These are phyloP conservation scores for Montipora capitata DNA, from an alignment of 92 coral and sea anemone species.

Conservation along the genomic window DNA sequence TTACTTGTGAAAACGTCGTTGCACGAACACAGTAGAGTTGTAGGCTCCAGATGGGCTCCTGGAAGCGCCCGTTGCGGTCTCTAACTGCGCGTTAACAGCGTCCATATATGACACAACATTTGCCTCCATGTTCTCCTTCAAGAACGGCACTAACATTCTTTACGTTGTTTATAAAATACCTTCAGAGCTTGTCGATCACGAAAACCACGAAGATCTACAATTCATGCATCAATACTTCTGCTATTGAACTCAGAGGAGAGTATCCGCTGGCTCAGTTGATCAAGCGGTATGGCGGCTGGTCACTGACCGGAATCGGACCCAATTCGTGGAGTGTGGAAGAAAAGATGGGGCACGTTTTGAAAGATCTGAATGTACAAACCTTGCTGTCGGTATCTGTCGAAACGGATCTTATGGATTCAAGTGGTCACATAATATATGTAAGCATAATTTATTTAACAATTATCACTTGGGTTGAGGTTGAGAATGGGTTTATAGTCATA, in stretches of 20 bases:
- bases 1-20: no score
- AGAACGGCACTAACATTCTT: no score
- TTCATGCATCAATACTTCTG: constrained; percentile 61
- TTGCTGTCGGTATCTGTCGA: constrained; percentile 25
- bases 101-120: no score
- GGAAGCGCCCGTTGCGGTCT: no score
- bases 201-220: constrained; percentile 64
- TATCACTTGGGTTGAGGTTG: no score
- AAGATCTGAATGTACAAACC: constrained; percentile 62
- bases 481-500: no score
- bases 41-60: no score
- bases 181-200: constrained; percentile 69
- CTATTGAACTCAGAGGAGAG: constrained; percentile 47
- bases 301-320: constrained; percentile 42
- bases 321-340: constrained; percentile 34
- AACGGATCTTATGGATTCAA: constrained; percentile 50
- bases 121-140: no score
- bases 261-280: constrained; percentile 60
- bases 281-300: constrained; percentile 77
- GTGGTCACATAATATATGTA: constrained; percentile 26
- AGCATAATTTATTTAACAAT: background rate
- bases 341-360: constrained; percentile 54
- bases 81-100: no score
- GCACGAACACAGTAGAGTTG: no score
- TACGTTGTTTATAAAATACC: background rate